Evolutionary conservation across 2,888 invertebrate genomes (phyloP).

Genomic region (Leucania comma): DNA sequence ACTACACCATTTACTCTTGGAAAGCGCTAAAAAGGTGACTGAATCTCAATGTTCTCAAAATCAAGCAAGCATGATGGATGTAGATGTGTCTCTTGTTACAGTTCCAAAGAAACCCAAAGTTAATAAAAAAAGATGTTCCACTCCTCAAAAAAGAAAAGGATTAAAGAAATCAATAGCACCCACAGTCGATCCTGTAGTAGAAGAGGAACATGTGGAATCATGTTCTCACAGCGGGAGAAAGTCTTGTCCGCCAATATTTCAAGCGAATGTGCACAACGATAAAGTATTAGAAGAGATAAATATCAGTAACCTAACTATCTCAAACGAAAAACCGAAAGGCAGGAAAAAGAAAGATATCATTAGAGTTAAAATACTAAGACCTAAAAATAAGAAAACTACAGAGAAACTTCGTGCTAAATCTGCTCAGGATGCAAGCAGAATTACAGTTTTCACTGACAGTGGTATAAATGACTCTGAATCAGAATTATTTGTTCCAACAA

Average conservation of each 20-base stretch:
- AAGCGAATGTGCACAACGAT: slow-evolving; percentile 59
- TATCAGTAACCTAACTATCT: slow-evolving; percentile 42
- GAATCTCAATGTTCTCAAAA: slow-evolving; percentile 36
- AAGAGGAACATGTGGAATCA: slow-evolving; percentile 78
- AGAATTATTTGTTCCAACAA: slow-evolving; percentile 67
- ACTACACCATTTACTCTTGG: slow-evolving; percentile 78
- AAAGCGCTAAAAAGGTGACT: slow-evolving; percentile 81
- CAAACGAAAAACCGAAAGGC: slow-evolving; percentile 62
- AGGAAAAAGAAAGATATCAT: slow-evolving; percentile 82
- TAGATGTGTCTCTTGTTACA: slow-evolving; percentile 52
- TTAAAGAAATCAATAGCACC: slow-evolving; percentile 65
- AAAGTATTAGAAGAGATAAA: slow-evolving; percentile 57
- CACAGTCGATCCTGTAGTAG: slow-evolving; percentile 72
- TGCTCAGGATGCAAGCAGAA: slow-evolving; percentile 50
- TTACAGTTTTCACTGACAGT: slow-evolving; percentile 74
- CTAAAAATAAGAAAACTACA: slow-evolving; percentile 67
- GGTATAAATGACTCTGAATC: slow-evolving; percentile 79
- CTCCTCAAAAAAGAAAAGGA: slow-evolving; percentile 75
- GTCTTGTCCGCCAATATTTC: slow-evolving; percentile 79
- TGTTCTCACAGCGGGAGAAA: slow-evolving; percentile 74
- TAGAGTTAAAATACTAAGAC: slow-evolving; percentile 84
- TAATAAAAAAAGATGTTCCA: slow-evolving; percentile 77
- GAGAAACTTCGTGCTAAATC: slow-evolving; percentile 46
- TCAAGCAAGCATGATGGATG: slow-evolving; percentile 60
- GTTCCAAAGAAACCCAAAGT: slow-evolving; percentile 60